Base-by-base conservation (phyloP, 2,797 vertebrate genomes). In the Notolepis coatsorum region DNA sequence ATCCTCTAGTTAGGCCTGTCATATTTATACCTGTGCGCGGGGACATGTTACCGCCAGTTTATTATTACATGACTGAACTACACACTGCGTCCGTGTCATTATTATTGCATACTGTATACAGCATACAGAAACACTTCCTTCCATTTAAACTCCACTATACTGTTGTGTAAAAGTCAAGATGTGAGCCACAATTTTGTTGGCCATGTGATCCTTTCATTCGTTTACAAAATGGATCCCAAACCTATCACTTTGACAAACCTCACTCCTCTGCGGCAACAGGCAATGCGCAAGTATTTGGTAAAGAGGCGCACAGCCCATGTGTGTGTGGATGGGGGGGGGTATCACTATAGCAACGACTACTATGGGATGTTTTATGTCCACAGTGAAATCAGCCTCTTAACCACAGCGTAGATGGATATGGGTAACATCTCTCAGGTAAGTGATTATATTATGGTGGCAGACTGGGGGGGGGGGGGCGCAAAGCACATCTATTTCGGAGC, bases 401-500 rank as follows among this genome's bases (percentile, higher is more conserved):
- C 67, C 38, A 7, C 50, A 23, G 62, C 59, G 35, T 7, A 56
- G 70, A 84, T 80, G 70, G 65, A 74, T 82, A 71, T 82, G 59
- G 6, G 60, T 59, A 71, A 67, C 75, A 79, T 82, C 71, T 75
- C 80, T 69, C 46, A 70, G 71, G 72, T 81, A 76, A 76, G 74
- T 80, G 80, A 86, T 85, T 75, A 68, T 55, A 62, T 84, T 83
- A 84, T 65, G 72, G 73, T 28, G 33, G 60, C 61, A 71, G 82
- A 85, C 70, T 43, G 73, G 69, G 74, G 71, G 63, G 50, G 66
- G 21, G 48, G 13, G 21, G 41, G 41, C 42, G 37, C 4, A 21
- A 51, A 71, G 80, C 72, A 80, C 84, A 75, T 82, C 79, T 85
- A 80, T 87, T 81, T 86, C 78, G 76, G 71, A 67, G 50, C 13